Base-by-base conservation (phyloP, 2,113 vertebrate genomes). In the Trogon melanurus region DNA sequence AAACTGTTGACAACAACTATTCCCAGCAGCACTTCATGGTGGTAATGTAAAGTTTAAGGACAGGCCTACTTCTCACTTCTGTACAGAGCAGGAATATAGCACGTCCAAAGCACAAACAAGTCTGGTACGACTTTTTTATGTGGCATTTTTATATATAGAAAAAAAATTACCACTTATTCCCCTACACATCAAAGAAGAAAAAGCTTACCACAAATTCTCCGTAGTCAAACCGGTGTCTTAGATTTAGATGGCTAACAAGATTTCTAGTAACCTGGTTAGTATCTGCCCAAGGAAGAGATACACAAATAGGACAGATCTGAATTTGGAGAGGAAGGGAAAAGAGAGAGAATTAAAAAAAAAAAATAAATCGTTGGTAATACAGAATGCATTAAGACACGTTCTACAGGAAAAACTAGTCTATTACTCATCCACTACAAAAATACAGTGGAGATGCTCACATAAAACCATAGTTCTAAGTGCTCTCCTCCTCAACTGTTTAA, bases 241-340 rank as follows among this genome's bases (percentile, higher is more conserved):
- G 96, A 97, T 98, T 98, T 94, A 99, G 97, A 96, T 99, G 98
- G 79, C 92, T 98, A 96, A 98, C 98, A 66, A 99, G 98, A 98
- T 98, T 97, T 94, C 97, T 98, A 97, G 98, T 99, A 94, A 97
- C 93, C 96, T 98, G 98, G 95, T 95, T 98, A 95, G 98, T 97
- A 97, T 98, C 97, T 94, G 98, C 98, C 97, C 98, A 98, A 73
- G 98, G 98, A 96, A 99, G 96, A 92, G 97, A 97, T 47, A 97
- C 97, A 96, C 99, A 99, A 95, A 99, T 98, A 67, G 98, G 98
- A 97, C 98, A 99, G 53, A 98, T 98, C 98, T 99, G 92, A 69
- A 86, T 93, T 83, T 89, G 88, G 89, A 91, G 84, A 50, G 89
- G 32, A 88, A 83, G n/a, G 29, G 20, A 53, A 84, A 79, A 93